Evolutionary conservation across 1,140 invertebrate genomes (phyloP).

Genomic region (Achroia grisella): DNA sequence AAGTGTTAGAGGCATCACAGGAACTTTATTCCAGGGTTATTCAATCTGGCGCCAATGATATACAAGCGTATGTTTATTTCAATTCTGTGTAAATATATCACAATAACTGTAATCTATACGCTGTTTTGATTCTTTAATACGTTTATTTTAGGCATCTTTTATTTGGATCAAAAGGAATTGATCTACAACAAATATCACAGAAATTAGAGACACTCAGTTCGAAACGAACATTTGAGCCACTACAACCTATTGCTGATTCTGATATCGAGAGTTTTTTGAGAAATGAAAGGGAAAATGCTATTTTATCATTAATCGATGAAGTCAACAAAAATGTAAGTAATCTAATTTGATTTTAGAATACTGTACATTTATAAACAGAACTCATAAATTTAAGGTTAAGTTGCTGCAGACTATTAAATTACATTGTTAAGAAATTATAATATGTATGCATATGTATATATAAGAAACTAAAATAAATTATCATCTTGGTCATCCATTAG

Average conservation of each 20-base stretch:
- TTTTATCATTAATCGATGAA: slow-evolving; percentile 92
- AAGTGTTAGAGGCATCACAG: slow-evolving; percentile 93
- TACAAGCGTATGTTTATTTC: slow-evolving; percentile 87
- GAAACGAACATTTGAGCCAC: slow-evolving; percentile 88
- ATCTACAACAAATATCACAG: slow-evolving; percentile 92
- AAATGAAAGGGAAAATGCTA: slow-evolving; percentile 96
- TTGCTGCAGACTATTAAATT: no score
- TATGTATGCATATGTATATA: no score
- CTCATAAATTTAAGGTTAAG: no score
- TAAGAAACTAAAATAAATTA: no score
- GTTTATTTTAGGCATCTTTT: slow-evolving; percentile 86
- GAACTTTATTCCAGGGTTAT: slow-evolving; percentile 90
- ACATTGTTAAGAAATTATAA: no score
- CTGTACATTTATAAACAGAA: slow-evolving; percentile 53
- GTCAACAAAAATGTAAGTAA: slow-evolving; percentile 48
- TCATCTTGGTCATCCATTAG: no score
- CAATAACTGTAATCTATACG: no score
- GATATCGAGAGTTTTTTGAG: slow-evolving; percentile 92
- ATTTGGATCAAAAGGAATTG: slow-evolving; percentile 93
- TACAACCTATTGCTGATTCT: slow-evolving; percentile 91
- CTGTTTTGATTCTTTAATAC: background rate
- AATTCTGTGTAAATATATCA: background rate
- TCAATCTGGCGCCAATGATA: slow-evolving; percentile 88
- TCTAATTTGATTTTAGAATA: slow-evolving; percentile 26
- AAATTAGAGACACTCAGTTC: slow-evolving; percentile 92